These are phyloP conservation scores for Rhodinocichla rosea DNA, from an alignment of 2,113 vertebrate species.

Conservation along the genomic window DNA sequence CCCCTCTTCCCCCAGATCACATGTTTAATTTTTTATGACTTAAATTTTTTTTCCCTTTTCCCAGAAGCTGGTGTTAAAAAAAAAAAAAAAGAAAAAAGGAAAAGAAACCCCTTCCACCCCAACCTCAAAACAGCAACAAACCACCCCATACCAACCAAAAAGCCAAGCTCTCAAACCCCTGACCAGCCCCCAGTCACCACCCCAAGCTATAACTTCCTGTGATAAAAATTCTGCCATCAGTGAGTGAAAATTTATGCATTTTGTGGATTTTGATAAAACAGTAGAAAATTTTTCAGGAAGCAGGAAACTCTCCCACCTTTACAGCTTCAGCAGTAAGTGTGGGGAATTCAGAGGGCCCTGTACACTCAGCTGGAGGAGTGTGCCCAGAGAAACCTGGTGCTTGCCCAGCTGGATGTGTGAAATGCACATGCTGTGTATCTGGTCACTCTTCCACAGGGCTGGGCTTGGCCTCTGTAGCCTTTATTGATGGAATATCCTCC, in stretches of 20 bases:
- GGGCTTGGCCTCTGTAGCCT: background rate
- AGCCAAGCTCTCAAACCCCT: rapidly evolving
- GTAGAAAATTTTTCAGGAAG: background rate
- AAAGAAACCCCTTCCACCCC: background rate
- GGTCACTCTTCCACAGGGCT: background rate
- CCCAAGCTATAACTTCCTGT: background rate
- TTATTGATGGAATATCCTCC: background rate
- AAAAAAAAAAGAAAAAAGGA: background rate
- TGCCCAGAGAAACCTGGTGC: background rate
- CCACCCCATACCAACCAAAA: background rate
- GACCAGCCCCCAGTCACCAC: background rate
- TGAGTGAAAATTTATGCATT: background rate
- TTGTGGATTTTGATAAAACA: background rate
- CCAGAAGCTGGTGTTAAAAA: background rate
- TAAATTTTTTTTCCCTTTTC: background rate
- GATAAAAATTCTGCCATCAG: background rate
- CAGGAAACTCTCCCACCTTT: background rate
- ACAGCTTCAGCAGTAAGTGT: background rate
- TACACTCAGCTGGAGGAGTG: rapidly evolving
- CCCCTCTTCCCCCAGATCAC: background rate
- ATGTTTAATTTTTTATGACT: background rate
- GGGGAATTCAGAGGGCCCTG: background rate
- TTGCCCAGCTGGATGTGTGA: background rate
- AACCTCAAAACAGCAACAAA: background rate
- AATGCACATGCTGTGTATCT: background rate